Conservation (phyloP, 2,797 vertebrate species). For the Poeciliopsis paucimaculata region DNA sequence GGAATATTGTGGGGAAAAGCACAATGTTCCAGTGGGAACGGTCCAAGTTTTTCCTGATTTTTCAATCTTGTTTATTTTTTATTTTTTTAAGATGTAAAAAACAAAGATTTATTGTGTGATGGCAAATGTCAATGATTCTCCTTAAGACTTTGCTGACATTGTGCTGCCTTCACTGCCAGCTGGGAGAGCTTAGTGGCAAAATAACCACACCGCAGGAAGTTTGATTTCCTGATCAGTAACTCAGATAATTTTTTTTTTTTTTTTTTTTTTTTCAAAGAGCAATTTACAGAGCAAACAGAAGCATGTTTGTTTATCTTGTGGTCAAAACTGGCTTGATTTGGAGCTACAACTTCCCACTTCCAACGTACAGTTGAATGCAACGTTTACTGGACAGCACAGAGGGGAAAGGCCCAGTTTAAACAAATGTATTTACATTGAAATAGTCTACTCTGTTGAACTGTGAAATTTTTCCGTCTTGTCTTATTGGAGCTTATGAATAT, state of each 20-base stretch:
- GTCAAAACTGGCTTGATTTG: not conserved
- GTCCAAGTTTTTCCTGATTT: not conserved
- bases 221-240: constrained; percentile 8
- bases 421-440: not conserved
- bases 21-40: not conserved
- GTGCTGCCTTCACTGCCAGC: not conserved
- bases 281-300: not conserved
- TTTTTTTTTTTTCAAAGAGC: not conserved
- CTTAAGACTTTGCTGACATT: not conserved
- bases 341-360: not conserved
- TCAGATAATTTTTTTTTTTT: not conserved
- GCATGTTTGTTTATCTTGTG: constrained; percentile 4
- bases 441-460: not conserved
- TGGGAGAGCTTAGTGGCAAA: not conserved
- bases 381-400: not conserved
- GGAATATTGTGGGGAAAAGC: not conserved
- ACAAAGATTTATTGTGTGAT: not conserved
- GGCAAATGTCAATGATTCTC: not conserved
- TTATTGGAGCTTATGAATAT: not conserved
- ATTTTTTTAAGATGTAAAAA: not conserved
- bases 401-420: not conserved
- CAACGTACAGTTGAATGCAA: not conserved
- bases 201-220: constrained; percentile 4
- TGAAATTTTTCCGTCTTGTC: not conserved
- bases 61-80: not conserved